Evolutionary conservation across 2,797 vertebrate genomes (phyloP).

Genomic region (Sitta carolinensis): DNA sequence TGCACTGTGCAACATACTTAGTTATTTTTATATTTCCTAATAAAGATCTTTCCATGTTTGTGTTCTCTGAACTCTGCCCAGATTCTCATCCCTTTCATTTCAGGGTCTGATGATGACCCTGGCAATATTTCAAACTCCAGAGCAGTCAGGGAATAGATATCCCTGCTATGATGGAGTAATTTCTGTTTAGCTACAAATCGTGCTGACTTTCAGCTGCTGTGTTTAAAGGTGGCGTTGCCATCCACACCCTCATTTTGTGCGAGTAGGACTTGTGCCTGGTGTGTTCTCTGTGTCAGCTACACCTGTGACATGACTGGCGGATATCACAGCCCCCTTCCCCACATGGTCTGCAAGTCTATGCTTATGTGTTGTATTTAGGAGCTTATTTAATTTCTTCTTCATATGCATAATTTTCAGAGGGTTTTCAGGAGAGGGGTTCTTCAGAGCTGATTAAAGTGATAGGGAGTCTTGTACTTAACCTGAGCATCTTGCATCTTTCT

Average conservation of each 20-base stretch:
- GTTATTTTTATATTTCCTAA: conserved; percentile 58
- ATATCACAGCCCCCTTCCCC: background rate
- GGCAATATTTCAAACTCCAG: conserved; percentile 26
- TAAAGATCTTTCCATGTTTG: conserved; percentile 45
- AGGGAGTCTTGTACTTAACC: background rate
- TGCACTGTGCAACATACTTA: background rate
- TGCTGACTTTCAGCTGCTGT: background rate
- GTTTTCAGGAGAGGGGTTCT: background rate
- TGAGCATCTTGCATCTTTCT: background rate
- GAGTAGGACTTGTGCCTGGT: background rate
- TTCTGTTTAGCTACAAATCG: background rate
- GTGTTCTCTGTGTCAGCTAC: background rate
- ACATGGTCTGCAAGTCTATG: background rate
- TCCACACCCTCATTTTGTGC: background rate
- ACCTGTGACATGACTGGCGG: background rate
- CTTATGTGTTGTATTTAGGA: background rate
- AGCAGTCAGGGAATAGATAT: background rate
- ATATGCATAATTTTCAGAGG: background rate
- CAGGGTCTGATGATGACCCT: conserved; percentile 6
- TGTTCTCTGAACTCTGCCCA: conserved; percentile 59
- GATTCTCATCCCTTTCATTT: conserved; percentile 54
- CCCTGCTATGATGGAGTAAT: background rate
- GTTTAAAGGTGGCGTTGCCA: background rate
- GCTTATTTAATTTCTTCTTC: background rate
- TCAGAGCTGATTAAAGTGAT: background rate